Evolutionary conservation across 2,113 vertebrate species (phyloP).

Genomic region (Neogobius melanostomus): DNA sequence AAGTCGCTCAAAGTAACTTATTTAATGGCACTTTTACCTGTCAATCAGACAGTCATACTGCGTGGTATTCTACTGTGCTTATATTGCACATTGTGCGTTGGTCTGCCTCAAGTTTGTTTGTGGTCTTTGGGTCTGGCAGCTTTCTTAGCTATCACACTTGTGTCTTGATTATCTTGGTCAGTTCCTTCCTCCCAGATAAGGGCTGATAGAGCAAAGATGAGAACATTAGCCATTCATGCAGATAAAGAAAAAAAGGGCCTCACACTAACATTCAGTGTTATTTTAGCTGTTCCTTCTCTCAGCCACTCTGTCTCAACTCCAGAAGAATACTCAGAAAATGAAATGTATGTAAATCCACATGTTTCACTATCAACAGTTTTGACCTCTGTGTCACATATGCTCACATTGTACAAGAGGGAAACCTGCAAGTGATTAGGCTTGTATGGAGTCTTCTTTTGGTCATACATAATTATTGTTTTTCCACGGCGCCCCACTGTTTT

Average conservation of each 20-base stretch:
- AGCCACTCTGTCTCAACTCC: constrained; percentile 26
- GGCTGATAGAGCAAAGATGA: constrained; percentile 49
- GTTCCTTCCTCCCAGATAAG: constrained; percentile 77
- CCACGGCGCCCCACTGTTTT: constrained; percentile 62
- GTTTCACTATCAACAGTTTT: constrained; percentile 56
- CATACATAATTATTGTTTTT: constrained; percentile 24
- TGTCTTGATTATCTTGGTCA: constrained; percentile 67
- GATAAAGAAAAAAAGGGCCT: constrained; percentile 60
- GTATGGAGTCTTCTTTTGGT: constrained; percentile 57
- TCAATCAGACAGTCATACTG: no score
- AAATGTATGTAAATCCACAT: constrained; percentile 40
- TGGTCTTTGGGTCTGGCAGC: constrained; percentile 57
- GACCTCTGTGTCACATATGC: constrained; percentile 53
- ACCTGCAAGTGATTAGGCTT: constrained; percentile 56
- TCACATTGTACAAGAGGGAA: constrained; percentile 66
- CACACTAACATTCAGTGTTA: constrained; percentile 51
- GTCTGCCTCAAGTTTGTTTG: constrained; percentile 46
- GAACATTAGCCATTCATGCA: constrained; percentile 57
- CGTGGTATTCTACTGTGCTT: no score
- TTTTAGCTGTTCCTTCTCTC: constrained; percentile 67
- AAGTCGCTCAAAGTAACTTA: no score
- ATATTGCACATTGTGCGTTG: neutral
- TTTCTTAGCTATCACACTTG: constrained; percentile 68
- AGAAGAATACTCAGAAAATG: constrained; percentile 36
- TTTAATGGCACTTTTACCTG: no score